These are phyloP conservation scores for Lithophane semibrunnea DNA, from an alignment of 2,888 invertebrate species.

Conservation along the genomic window DNA sequence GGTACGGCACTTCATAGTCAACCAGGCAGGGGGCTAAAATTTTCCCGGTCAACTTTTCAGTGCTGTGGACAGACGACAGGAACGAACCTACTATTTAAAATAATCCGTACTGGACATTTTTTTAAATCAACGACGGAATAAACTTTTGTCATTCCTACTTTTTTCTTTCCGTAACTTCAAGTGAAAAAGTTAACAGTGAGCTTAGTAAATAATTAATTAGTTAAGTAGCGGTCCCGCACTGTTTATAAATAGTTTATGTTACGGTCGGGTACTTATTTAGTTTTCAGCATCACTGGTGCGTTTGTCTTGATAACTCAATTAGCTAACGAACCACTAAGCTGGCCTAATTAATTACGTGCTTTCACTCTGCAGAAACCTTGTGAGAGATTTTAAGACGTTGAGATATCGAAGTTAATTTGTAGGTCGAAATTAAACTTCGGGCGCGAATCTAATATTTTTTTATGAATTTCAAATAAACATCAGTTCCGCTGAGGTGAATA, in stretches of 20 bases:
- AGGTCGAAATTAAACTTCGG: not conserved
- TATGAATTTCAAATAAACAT: slow-evolving; percentile 16
- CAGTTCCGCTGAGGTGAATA: slow-evolving; percentile 1
- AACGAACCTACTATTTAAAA: no score
- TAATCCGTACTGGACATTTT: no score
- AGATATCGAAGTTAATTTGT: not conserved
- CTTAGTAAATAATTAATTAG: slow-evolving; percentile 6
- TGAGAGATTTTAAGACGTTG: slow-evolving; percentile 11
- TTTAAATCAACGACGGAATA: not conserved
- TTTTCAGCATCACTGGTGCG: slow-evolving; percentile 26
- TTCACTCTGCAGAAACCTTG: slow-evolving; percentile 7
- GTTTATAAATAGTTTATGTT: slow-evolving; percentile 23
- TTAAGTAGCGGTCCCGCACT: not conserved
- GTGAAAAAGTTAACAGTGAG: not conserved
- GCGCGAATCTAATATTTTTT: not conserved
- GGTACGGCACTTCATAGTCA: no score
- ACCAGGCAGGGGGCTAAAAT: no score
- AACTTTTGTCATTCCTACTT: not conserved
- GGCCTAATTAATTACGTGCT: slow-evolving; percentile 33
- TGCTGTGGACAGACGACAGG: no score
- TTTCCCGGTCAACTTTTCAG: no score
- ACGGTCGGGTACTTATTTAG: slow-evolving; percentile 10
- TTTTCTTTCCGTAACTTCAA: not conserved
- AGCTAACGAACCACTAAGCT: slow-evolving; percentile 47
- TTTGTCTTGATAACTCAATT: slow-evolving; percentile 43